phyloP scores from a whole-genome alignment of 2,888 invertebrate genomes.

The Craniophora ligustri region DNA sequence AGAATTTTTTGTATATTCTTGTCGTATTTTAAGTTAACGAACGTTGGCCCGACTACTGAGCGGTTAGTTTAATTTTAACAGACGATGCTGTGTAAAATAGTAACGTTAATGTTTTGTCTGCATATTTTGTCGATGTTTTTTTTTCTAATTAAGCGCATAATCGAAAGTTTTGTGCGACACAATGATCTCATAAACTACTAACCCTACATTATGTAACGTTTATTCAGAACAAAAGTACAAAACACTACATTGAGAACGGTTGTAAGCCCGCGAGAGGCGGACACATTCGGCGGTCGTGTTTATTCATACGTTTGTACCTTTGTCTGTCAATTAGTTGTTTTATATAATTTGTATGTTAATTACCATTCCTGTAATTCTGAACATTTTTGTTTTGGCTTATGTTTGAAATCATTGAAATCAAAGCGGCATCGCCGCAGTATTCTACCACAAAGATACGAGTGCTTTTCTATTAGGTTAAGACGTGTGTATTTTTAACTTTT shows the following conservation, averaged over 20 bases:
- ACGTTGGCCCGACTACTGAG: slow-evolving; percentile 67
- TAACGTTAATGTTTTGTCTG: slow-evolving; percentile 80
- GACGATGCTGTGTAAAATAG: slow-evolving; percentile 78
- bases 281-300: slow-evolving; percentile 70
- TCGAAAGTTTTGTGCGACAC: slow-evolving; percentile 76
- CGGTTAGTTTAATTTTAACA: slow-evolving; percentile 71
- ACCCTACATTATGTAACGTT: slow-evolving; percentile 75
- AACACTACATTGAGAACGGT: slow-evolving; percentile 65
- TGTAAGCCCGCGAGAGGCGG: slow-evolving; percentile 51
- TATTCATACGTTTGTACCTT: slow-evolving; percentile 85
- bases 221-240: slow-evolving; percentile 87
- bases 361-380: slow-evolving; percentile 80
- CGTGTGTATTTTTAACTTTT: slow-evolving; percentile 88
- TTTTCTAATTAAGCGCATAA: slow-evolving; percentile 84
- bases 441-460: slow-evolving; percentile 79
- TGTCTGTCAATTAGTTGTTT: slow-evolving; percentile 82
- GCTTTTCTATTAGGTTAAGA: slow-evolving; percentile 88
- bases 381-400: slow-evolving; percentile 79
- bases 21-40: slow-evolving; percentile 71
- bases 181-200: slow-evolving; percentile 89
- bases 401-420: slow-evolving; percentile 59
- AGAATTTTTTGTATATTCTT: slow-evolving; percentile 85
- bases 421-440: slow-evolving; percentile 63
- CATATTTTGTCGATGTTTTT: slow-evolving; percentile 83
- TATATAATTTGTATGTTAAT: slow-evolving; percentile 74